Evolutionary conservation across 2,113 vertebrate species (phyloP).

Genomic region (Hyla sarda): DNA sequence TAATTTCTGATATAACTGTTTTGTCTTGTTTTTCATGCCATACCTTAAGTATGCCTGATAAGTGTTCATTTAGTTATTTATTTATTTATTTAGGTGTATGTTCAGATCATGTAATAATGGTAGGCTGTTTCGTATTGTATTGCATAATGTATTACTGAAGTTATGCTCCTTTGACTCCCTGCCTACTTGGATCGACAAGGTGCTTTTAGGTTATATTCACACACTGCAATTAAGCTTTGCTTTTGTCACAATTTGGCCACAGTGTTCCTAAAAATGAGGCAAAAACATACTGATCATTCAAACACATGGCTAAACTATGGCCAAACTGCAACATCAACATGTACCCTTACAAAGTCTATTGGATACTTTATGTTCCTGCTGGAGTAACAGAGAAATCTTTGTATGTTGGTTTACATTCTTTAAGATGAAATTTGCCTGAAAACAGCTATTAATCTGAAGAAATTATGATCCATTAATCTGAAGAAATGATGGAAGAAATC

Average conservation of each 20-base stretch:
- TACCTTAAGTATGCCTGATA: too few relatives aligned
- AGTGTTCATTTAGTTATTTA: too few relatives aligned
- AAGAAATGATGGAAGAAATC: neutral
- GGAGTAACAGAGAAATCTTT: too few relatives aligned
- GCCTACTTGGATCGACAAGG: neutral
- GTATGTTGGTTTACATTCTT: too few relatives aligned
- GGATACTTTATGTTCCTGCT: too few relatives aligned
- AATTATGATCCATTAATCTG: neutral
- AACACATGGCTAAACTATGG: neutral
- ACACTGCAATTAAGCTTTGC: neutral
- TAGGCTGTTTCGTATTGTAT: too few relatives aligned
- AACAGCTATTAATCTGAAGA: neutral
- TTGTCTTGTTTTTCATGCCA: too few relatives aligned
- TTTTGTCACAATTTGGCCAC: neutral
- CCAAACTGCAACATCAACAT: neutral
- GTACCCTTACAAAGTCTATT: neutral
- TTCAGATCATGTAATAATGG: too few relatives aligned
- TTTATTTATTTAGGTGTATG: too few relatives aligned
- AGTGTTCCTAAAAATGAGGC: fast-evolving
- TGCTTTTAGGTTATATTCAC: neutral
- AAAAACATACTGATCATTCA: neutral
- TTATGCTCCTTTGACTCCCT: neutral
- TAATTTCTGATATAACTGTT: constrained; percentile 3
- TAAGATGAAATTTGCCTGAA: too few relatives aligned
- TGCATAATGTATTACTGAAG: too few relatives aligned